Conservation (phyloP, 2,797 vertebrate genomes). For the Tragopan temminckii region DNA sequence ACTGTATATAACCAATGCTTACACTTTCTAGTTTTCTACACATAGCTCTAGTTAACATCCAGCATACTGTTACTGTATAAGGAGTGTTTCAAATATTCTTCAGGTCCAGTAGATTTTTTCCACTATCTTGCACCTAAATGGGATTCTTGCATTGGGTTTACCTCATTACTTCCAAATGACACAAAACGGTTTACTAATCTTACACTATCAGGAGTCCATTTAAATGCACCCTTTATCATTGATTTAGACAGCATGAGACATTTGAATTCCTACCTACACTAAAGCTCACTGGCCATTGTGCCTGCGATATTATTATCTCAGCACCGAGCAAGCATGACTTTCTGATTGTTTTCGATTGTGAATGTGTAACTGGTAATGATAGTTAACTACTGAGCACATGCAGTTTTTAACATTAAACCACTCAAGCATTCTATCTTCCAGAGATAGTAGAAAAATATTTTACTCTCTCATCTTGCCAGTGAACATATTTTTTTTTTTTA, state of each 20-base stretch:
- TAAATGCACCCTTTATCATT: constrained; percentile 75
- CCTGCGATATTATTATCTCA: constrained; percentile 62
- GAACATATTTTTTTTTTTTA: neutral
- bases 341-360: constrained; percentile 33
- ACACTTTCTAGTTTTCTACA: constrained; percentile 65
- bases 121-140: constrained; percentile 71
- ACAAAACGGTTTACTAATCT: constrained; percentile 78
- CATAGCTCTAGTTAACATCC: constrained; percentile 73
- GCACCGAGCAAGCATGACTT: constrained; percentile 1
- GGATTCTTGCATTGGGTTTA: constrained; percentile 67
- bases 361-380: constrained; percentile 35
- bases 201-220: constrained; percentile 66
- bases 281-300: constrained; percentile 55
- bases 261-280: constrained; percentile 72
- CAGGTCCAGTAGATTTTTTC: constrained; percentile 67
- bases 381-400: neutral
- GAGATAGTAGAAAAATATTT: neutral
- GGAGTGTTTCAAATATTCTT: constrained; percentile 73
- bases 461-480: neutral
- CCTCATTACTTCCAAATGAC: constrained; percentile 80
- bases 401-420: constrained; percentile 23
- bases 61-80: constrained; percentile 58
- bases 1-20: neutral
- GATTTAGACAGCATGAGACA: constrained; percentile 78
- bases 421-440: constrained; percentile 2